These are phyloP conservation scores for Oreochromis grahami DNA, from an alignment of 2,797 vertebrate species.

Conservation along the genomic window DNA sequence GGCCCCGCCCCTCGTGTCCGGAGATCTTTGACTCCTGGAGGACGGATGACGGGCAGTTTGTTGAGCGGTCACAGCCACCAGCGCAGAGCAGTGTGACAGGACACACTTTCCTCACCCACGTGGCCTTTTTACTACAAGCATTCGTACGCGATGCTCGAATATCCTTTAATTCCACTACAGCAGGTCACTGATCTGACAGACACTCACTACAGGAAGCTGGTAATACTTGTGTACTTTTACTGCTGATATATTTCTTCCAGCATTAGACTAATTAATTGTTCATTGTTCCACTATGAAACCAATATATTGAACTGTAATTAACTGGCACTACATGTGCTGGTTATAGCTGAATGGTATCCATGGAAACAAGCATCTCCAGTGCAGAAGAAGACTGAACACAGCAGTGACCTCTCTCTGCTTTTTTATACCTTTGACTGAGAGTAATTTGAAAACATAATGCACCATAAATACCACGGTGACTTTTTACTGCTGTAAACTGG, in stretches of 20 bases:
- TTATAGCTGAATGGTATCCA: conserved; percentile 3
- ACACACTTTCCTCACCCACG: neutral
- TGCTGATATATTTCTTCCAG: neutral
- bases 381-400: neutral
- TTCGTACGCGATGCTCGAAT: no score
- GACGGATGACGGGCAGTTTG: neutral
- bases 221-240: neutral
- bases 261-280: neutral
- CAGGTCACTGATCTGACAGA: neutral
- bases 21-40: neutral
- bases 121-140: neutral
- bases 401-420: neutral
- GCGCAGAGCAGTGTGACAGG: neutral
- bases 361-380: conserved; percentile 15
- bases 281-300: neutral
- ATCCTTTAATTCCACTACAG: neutral
- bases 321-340: neutral
- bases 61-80: neutral
- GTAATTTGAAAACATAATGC: neutral
- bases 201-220: neutral
- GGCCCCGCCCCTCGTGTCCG: neutral
- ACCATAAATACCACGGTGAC: neutral
- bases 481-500: neutral
- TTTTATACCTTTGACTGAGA: neutral
- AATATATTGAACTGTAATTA: neutral